Conservation (phyloP, 2,888 invertebrate genomes). For the Laspeyria flexula region DNA sequence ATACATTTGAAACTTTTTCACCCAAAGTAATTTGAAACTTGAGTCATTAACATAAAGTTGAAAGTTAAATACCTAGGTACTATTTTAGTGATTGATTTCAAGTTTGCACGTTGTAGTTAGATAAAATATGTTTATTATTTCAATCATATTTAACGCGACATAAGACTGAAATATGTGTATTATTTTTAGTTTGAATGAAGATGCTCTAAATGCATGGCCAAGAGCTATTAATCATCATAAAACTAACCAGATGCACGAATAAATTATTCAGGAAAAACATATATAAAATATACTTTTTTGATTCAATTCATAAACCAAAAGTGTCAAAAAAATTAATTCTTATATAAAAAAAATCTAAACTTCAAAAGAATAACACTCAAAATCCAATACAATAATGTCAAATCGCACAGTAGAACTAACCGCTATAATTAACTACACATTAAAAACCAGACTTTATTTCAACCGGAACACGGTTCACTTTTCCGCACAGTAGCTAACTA, state of each 20-base stretch:
- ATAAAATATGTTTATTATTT: background rate
- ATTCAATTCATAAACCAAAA: slow-evolving; percentile 2
- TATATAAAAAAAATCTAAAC: too few species aligned
- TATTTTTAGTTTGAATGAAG: slow-evolving; percentile 8
- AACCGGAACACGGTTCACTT: background rate
- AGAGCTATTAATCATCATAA: slow-evolving; percentile 31
- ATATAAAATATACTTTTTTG: background rate
- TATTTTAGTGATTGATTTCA: background rate
- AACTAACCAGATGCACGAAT: slow-evolving; percentile 20
- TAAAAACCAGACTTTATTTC: too few species aligned
- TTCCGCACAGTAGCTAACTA: slow-evolving; percentile 11
- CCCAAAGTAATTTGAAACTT: too few species aligned
- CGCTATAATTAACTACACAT: too few species aligned
- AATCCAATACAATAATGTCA: background rate
- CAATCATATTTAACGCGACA: too few species aligned
- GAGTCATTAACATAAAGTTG: too few species aligned
- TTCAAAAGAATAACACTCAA: too few species aligned
- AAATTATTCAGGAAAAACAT: background rate
- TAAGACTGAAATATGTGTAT: background rate
- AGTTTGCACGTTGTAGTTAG: background rate
- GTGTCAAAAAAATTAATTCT: too few species aligned
- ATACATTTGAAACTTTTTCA: too few species aligned
- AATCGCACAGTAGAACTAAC: too few species aligned
- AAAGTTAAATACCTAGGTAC: too few species aligned
- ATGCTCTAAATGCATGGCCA: slow-evolving; percentile 23